A percentile compares a stretch with the other conserved stretches of the same genome.
Conservation (phyloP, 2,797 vertebrate species). For the Alfaro cultratus region DNA sequence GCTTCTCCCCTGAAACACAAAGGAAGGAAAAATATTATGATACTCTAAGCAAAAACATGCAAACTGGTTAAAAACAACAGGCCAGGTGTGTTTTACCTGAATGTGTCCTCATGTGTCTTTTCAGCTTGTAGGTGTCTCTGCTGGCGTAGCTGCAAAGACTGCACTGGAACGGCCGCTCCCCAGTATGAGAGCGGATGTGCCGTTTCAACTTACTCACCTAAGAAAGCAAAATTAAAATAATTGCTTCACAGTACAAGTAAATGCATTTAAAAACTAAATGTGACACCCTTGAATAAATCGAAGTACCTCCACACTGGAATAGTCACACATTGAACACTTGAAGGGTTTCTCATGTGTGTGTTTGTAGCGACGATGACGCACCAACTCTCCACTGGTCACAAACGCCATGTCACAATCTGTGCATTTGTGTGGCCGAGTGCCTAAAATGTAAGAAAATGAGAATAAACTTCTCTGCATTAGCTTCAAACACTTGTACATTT, state of each 20-base stretch:
- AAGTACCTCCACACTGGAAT: constrained; percentile 95
- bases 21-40: not conserved
- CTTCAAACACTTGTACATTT: not conserved
- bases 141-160: constrained; percentile 98
- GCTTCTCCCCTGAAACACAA: constrained; percentile 89
- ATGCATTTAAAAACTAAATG: not conserved
- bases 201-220: constrained; percentile 98
- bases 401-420: constrained; percentile 99
- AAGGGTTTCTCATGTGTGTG: constrained; percentile 99
- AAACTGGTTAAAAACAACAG: not conserved
- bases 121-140: constrained; percentile 98
- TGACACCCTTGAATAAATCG: not conserved
- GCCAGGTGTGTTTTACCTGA: constrained; percentile 83
- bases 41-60: not conserved
- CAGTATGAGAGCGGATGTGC: constrained; percentile 97
- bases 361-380: constrained; percentile 97
- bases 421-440: constrained; percentile 98
- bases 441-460: constrained; percentile 65
- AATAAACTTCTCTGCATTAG: not conserved
- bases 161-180: constrained; percentile 98
- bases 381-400: constrained; percentile 97
- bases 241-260: not conserved
- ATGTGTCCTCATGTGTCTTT: constrained; percentile 99
- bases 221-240: not conserved
- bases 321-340: constrained; percentile 99